These are phyloP conservation scores for Melinopterus prodromus DNA, from an alignment of 2,888 invertebrate species.

Conservation along the genomic window DNA sequence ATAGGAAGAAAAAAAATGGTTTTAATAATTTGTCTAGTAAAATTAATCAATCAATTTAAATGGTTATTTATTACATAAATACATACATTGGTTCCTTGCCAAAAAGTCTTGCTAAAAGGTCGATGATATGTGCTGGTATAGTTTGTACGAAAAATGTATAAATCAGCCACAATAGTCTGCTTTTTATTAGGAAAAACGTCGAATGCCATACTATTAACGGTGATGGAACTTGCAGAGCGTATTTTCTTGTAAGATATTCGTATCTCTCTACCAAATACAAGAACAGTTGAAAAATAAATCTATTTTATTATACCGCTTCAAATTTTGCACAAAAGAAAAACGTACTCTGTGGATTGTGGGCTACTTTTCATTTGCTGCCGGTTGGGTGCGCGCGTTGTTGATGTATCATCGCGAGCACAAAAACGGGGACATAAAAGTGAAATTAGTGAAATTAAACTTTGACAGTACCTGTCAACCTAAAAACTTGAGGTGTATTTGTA, in stretches of 20 bases:
- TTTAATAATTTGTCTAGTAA: background rate
- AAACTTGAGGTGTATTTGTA: too few relatives aligned
- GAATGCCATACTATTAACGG: conserved; percentile 69
- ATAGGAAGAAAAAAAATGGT: background rate
- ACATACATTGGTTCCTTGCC: conserved; percentile 73
- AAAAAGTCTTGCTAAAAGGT: conserved; percentile 48
- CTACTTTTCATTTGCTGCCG: too few relatives aligned
- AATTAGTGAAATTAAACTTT: too few relatives aligned
- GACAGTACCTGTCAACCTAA: too few relatives aligned
- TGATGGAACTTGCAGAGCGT: conserved; percentile 66
- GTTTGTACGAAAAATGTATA: conserved; percentile 69
- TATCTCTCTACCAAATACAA: conserved; percentile 61
- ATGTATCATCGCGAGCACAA: too few relatives aligned
- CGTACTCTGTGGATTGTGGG: too few relatives aligned
- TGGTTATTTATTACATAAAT: conserved; percentile 56
- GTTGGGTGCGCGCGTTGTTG: too few relatives aligned
- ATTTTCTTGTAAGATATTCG: conserved; percentile 62
- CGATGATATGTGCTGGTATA: conserved; percentile 64
- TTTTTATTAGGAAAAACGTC: conserved; percentile 68
- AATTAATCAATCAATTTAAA: background rate
- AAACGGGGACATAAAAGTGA: too few relatives aligned
- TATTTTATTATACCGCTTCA: too few relatives aligned
- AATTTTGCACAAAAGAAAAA: too few relatives aligned
- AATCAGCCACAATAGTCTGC: conserved; percentile 65
- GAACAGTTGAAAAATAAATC: too few relatives aligned